phyloP scores from a whole-genome alignment of 2,113 vertebrate genomes.

The Marmota flaviventris region DNA sequence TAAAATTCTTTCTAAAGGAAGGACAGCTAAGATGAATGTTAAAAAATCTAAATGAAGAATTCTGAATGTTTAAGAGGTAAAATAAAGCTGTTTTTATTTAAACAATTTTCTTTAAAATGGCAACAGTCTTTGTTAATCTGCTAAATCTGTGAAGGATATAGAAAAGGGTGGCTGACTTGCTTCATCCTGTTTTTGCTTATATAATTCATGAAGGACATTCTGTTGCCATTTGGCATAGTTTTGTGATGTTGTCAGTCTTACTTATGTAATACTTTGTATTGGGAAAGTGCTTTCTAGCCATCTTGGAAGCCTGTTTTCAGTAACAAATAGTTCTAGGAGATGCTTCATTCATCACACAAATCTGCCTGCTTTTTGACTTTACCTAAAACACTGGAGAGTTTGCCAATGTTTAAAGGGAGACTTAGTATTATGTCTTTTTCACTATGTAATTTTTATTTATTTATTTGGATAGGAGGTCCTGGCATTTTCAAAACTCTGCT shows the following conservation, averaged over 20 bases:
- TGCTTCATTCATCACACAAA: not conserved
- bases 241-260: not conserved
- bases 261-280: conserved; percentile 46
- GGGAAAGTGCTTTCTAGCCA: conserved; percentile 31
- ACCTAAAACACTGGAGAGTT: not conserved
- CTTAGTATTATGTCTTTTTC: not conserved
- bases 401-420: not conserved
- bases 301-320: conserved; percentile 51
- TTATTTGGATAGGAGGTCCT: not conserved
- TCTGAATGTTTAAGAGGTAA: no score
- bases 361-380: conserved; percentile 46
- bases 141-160: not conserved
- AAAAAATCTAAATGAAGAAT: no score
- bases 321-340: conserved; percentile 49
- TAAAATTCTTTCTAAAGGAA: not conserved
- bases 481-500: conserved; percentile 37
- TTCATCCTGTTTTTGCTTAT: conserved; percentile 19
- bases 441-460: not conserved
- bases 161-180: not conserved
- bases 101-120: not conserved
- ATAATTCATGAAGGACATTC: conserved; percentile 42
- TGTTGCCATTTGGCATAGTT: conserved; percentile 35
- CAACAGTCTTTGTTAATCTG: not conserved
- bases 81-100: no score
- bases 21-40: no score